phyloP scores from a whole-genome alignment of 2,888 invertebrate genomes.

The Acleris emargana region DNA sequence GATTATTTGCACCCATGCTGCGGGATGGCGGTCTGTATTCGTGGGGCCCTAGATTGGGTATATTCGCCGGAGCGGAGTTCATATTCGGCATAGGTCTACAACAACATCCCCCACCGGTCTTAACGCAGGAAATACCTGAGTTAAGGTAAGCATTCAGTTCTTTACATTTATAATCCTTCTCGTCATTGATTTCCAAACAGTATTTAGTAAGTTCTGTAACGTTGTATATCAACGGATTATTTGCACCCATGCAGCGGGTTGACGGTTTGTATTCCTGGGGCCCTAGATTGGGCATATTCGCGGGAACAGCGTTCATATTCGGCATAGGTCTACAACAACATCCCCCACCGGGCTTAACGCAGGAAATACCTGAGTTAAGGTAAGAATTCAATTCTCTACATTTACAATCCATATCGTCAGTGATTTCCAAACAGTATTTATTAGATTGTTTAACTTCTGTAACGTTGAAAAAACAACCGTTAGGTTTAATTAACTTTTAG shows the following conservation, averaged over 20 bases:
- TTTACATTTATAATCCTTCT: conserved; percentile 70
- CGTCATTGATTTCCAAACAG: conserved; percentile 51
- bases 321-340: conserved; percentile 46
- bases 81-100: conserved; percentile 41
- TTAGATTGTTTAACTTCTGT: too few relatives aligned
- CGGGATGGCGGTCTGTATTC: conserved; percentile 42
- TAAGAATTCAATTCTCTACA: neutral
- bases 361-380: conserved; percentile 24
- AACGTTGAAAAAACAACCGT: too few relatives aligned
- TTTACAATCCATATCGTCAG: too few relatives aligned
- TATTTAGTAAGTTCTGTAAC: conserved; percentile 25
- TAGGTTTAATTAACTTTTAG: too few relatives aligned
- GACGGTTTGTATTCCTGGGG: conserved; percentile 41
- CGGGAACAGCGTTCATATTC: conserved; percentile 18
- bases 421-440: too few relatives aligned
- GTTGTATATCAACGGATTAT: conserved; percentile 37
- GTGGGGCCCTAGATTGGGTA: conserved; percentile 38
- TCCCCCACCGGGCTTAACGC: conserved; percentile 11
- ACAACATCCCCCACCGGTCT: conserved; percentile 41
- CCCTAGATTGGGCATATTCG: conserved; percentile 41
- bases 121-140: conserved; percentile 23
- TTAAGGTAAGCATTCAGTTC: conserved; percentile 7
- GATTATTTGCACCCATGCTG: conserved; percentile 44
- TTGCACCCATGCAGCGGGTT: conserved; percentile 42
- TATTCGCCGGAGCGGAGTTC: conserved; percentile 34